Conservation (phyloP, 1,140 invertebrate genomes). For the Trachymyrmex septentrionalis region DNA sequence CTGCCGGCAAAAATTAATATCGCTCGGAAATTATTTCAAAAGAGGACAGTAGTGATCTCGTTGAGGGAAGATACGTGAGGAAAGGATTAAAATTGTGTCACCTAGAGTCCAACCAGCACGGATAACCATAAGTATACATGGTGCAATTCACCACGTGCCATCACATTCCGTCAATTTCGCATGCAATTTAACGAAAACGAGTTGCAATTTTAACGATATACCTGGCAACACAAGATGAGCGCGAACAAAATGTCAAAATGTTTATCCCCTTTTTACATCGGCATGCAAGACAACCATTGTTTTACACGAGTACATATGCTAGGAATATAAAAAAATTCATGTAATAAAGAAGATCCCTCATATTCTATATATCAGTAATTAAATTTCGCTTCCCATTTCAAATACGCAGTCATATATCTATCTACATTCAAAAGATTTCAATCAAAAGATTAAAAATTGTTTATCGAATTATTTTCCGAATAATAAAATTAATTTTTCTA, state of each 20-base stretch:
- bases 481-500: neutral
- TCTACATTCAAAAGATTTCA: neutral
- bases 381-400: neutral
- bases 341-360: slow-evolving; percentile 2
- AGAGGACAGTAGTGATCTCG: neutral
- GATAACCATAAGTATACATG: slow-evolving; percentile 35
- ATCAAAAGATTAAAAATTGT: neutral
- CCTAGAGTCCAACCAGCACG: slow-evolving; percentile 16
- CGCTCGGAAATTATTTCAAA: neutral
- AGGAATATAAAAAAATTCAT: neutral
- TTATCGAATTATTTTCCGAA: slow-evolving; percentile 1
- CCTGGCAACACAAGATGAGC: slow-evolving; percentile 1
- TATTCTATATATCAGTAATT: neutral
- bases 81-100: slow-evolving; percentile 42
- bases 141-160: slow-evolving; percentile 49
- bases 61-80: neutral
- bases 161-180: slow-evolving; percentile 36
- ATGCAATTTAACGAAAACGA: slow-evolving; percentile 35
- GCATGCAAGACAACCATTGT: slow-evolving; percentile 40
- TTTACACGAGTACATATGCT: slow-evolving; percentile 28
- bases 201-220: slow-evolving; percentile 27
- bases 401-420: neutral
- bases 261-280: slow-evolving; percentile 4
- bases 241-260: slow-evolving; percentile 24
- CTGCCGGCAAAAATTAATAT: slow-evolving; percentile 16